Evolutionary conservation across 2,888 invertebrate genomes (phyloP), one percentile per base, ranked within the genome.

Genomic region (Hymenopus coronatus): DNA sequence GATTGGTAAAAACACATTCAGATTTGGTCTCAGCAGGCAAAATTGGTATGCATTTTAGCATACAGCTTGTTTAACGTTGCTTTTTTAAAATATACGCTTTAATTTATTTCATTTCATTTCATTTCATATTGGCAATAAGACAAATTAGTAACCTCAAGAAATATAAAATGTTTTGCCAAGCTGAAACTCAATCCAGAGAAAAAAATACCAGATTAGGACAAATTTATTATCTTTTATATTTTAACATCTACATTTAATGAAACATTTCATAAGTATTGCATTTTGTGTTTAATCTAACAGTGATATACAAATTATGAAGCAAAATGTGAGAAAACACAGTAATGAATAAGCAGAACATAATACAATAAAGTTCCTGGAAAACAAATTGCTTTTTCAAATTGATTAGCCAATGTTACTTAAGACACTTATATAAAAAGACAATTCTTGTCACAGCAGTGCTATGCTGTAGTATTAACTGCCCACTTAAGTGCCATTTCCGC

Each of bases 151-250:
- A 54, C 4, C 20, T 70, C 15, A 70, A 20, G 2, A 2, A 20
- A 70, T 70, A 70, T 8, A 70, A 70, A 40, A 40, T 40, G 12
- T 70, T 70, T 70, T 70, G 54, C 15, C 54, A 70, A 70, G 6
- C 25, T 70, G 15, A 70, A 40, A 40, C 12, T 40, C 9, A 40
- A 40, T 40, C 40, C 12, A 12, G 40, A 40, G 12, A 88, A 85
- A 88, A 40, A 88, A 85, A 88, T 84, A 85, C 84, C 86, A 84
- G n/a, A 82, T 89, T 88, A 84, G 27, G n/a, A 27, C n/a, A 28
- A 33, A 14, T 87, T 83, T 83, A 83, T 46, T 25, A 28, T 87
- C 20, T 40, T 40, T 40, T 40, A 9, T 12, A 40, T 40, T 40
- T 40, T 87, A 33, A 83, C 70, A 15, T 87, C 82, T 86, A 88